These are phyloP conservation scores for Prostheceraeus crozeri DNA, from an alignment of 2,888 invertebrate species.

Conservation along the genomic window DNA sequence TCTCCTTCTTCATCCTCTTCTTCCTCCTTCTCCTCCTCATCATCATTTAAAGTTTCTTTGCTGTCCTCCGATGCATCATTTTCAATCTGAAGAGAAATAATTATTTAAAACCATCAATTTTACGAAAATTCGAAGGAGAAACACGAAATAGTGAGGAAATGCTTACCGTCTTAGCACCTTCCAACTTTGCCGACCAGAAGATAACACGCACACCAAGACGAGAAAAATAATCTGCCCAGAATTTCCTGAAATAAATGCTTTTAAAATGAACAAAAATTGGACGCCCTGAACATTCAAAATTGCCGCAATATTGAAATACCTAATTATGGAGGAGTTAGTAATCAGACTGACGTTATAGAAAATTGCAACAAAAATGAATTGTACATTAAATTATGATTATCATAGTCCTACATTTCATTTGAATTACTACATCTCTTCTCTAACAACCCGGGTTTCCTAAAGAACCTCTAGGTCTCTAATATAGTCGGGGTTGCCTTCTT, in stretches of 20 bases:
- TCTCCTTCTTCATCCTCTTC: slow-evolving; percentile 39
- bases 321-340: not conserved
- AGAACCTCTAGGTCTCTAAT: too few relatives aligned
- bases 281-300: too few relatives aligned
- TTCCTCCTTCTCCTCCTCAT: slow-evolving; percentile 39
- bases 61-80: slow-evolving; percentile 8
- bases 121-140: not conserved
- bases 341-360: too few relatives aligned
- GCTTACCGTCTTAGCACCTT: slow-evolving; percentile 13
- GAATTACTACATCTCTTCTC: too few relatives aligned
- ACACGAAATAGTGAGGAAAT: not conserved
- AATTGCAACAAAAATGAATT: too few relatives aligned
- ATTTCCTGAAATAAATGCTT: slow-evolving; percentile 57
- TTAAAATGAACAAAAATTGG: too few relatives aligned
- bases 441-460: too few relatives aligned
- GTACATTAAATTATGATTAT: too few relatives aligned
- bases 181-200: slow-evolving; percentile 74
- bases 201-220: slow-evolving; percentile 66
- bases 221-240: slow-evolving; percentile 78
- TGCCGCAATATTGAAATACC: not conserved
- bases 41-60: slow-evolving; percentile 27
- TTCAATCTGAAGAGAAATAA: not conserved
- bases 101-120: not conserved
- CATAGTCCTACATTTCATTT: too few relatives aligned
- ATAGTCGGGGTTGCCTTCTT: too few relatives aligned